Evolutionary conservation across 1,140 invertebrate genomes (phyloP), one percentile per base, ranked within the genome.

Genomic region (Pantala flavescens): DNA sequence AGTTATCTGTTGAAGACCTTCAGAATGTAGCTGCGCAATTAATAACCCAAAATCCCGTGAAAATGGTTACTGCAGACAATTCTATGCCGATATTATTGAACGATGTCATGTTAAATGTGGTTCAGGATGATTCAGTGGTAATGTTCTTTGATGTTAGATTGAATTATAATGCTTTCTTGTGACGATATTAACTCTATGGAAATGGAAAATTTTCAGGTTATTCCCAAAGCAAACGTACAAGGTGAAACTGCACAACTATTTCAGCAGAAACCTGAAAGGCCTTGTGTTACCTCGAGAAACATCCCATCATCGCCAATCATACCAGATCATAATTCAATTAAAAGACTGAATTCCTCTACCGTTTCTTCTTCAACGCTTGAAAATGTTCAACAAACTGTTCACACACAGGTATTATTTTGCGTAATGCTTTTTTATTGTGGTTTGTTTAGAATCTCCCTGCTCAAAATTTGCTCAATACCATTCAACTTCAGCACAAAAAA

Each of bases 1-100:
- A 83, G 76, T 74, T 84, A 24, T 83, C 82, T 16, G 82, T 81
- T 14, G 82, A 84, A 74, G 82, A 83, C 77, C 77, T 84, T 70
- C 80, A 82, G 73, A 81, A 81, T 73, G 80, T 84, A 23, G 82
- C 83, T 28, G 77, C 82, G 24, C 80, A 84, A 70, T 78, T 84
- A 71, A 80, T 84, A 3, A 77, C 79, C 16, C 80, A 82, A 71
- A 63, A 63, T 63, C 49, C 49, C 1, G 5, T 63, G n/a, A 63
- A 63, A 63, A 63, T 63, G 49, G 49, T 63, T 21, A 21, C 49
- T 12, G 14, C 49, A 5, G 49, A 63, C 12, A 21, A 12, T 21
- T 63, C 49, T 3, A 63, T 63, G 49, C 49, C 49, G 1, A 63
- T 63, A 63, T 21, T 63, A 21, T 63, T 63, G 12, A 63, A 63